Evolutionary conservation across 2,888 invertebrate genomes (phyloP).

Genomic region (Brachyptera putata): DNA sequence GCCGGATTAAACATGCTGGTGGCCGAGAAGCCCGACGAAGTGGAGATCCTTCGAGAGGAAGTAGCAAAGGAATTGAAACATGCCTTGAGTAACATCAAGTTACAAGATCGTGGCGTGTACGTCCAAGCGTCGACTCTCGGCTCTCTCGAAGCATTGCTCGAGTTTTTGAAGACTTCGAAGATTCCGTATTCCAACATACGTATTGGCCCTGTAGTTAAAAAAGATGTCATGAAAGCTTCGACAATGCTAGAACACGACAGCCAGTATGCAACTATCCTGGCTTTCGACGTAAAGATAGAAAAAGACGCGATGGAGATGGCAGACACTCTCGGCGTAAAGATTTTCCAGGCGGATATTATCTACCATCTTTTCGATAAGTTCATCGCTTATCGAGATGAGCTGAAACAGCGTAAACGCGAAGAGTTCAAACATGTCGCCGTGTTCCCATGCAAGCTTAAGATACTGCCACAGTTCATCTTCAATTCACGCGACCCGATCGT

Average conservation of each 20-base stretch:
- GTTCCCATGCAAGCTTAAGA: slow-evolving; percentile 91
- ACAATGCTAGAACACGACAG: slow-evolving; percentile 98
- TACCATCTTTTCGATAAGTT: slow-evolving; percentile 99
- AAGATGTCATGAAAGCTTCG: slow-evolving; percentile 99
- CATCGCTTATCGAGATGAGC: slow-evolving; percentile 85
- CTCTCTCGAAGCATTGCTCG: slow-evolving; percentile 92
- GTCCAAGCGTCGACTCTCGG: slow-evolving; percentile 99
- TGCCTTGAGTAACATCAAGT: slow-evolving; percentile 87
- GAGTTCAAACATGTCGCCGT: slow-evolving; percentile 96
- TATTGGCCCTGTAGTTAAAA: slow-evolving; percentile 98
- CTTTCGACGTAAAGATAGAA: slow-evolving; percentile 99
- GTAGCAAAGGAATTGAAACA: slow-evolving; percentile 82
- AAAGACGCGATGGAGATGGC: slow-evolving; percentile 97
- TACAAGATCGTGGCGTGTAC: slow-evolving; percentile 90
- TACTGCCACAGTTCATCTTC: slow-evolving; percentile 86
- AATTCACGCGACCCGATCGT: slow-evolving; percentile 99
- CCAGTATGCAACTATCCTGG: slow-evolving; percentile 94
- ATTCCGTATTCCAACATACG: slow-evolving; percentile 98
- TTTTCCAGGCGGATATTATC: slow-evolving; percentile 99
- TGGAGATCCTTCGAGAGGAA: slow-evolving; percentile 82
- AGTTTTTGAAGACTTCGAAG: slow-evolving; percentile 85
- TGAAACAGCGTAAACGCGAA: slow-evolving; percentile 85
- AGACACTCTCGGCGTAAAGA: slow-evolving; percentile 86
- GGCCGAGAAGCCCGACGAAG: slow-evolving; percentile 90
- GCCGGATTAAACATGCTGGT: slow-evolving; percentile 90